Evolutionary conservation across 2,888 invertebrate genomes (phyloP).

Genomic region (Phragmatobia fuliginosa): DNA sequence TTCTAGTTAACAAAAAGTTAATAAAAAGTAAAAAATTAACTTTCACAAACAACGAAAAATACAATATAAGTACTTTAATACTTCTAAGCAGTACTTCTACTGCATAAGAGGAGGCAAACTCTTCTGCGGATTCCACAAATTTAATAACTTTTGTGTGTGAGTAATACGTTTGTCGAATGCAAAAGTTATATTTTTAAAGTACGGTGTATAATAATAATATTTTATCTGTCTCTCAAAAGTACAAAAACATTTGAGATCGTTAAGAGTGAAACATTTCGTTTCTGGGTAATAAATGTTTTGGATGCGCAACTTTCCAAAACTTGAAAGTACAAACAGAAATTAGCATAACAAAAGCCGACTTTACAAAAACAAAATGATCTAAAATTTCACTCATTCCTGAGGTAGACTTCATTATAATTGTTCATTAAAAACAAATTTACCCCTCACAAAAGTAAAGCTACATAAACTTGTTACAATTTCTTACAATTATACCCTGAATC

Average conservation of each 20-base stretch:
- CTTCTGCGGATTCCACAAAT: no score
- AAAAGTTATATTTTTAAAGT: not conserved
- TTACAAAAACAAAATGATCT: constrained; percentile 10
- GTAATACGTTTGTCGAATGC: no score
- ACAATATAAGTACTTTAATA: no score
- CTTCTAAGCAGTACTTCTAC: no score
- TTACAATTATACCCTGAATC: constrained; percentile 35
- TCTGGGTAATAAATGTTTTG: not conserved
- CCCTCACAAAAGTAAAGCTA: constrained; percentile 15
- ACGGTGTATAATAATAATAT: not conserved
- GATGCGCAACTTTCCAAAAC: not conserved
- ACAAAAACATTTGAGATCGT: not conserved
- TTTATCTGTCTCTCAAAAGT: not conserved
- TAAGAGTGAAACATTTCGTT: not conserved
- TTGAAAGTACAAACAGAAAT: not conserved
- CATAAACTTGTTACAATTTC: constrained; percentile 24
- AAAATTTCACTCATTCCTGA: constrained; percentile 20
- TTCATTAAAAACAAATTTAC: constrained; percentile 36
- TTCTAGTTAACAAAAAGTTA: no score
- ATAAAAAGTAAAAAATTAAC: no score
- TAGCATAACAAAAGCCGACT: not conserved
- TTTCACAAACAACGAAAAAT: no score
- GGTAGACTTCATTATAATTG: constrained; percentile 38
- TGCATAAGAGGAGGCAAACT: no score
- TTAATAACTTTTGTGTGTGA: no score